Evolutionary conservation across 2,888 invertebrate genomes (phyloP), one percentile per base, ranked within the genome.

Genomic region (Drosophila dives): DNA sequence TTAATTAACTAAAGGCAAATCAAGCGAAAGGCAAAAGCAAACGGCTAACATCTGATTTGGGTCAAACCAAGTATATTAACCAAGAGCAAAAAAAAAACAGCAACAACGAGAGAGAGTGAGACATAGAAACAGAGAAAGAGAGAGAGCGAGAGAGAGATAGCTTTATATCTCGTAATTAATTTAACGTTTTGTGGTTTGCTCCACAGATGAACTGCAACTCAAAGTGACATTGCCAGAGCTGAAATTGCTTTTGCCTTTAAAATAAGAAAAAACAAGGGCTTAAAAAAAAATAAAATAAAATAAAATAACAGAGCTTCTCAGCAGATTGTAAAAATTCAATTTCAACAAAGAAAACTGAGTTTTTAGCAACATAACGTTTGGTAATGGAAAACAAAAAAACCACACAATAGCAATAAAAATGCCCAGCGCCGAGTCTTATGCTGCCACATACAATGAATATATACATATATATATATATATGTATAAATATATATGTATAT

Each of bases 1-100:
- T 85, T 85, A 85, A 86, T 85, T 86, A 86, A 89, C 77, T 81
- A 64, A 79, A 71, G 77, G 76, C 89, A 83, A 86, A 88, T 88
- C 86, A 80, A 83, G 78, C 68, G 65, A 69, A 49, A 20, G 29
- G 66, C 62, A 20, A 51, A 59, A 49, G 56, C 36, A 58, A 55
- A 65, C 51, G 42, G 48, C 61, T 61, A 75, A 55, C 61, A 64
- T 40, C 69, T 50, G 73, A 80, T 81, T 73, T 73, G 62, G 86
- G 83, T 88, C 81, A 86, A 73, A 64, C 63, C 60, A 62, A 70
- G 69, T 69, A 64, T 42, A 33, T 33, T 29, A 54, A 38, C 69
- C 36, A n/a, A 29, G 33, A 32, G 3, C 15, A 5, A 38, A 8
- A 45, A 45, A 20, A 20, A 3, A 17, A 15, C 12, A 34, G 3